phyloP scores from a whole-genome alignment of 2,797 vertebrate species.

The Lophotriccus pileatus region DNA sequence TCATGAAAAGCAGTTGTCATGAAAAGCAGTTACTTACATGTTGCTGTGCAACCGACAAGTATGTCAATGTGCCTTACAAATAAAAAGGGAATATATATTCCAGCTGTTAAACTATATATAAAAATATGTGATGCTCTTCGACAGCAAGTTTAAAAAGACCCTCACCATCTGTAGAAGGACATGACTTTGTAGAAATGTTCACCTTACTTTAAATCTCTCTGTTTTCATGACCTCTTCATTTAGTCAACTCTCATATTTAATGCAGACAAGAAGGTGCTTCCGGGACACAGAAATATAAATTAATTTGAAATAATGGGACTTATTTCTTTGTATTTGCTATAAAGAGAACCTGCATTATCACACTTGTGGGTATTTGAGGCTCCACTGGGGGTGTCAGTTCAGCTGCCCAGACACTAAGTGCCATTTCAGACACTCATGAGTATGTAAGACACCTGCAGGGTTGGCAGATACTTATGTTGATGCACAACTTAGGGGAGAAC shows the following conservation, averaged over 20 bases:
- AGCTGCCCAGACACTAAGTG: not conserved
- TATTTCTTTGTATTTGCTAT: not conserved
- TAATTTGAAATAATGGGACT: not conserved
- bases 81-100: conserved; percentile 19
- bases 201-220: not conserved
- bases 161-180: not conserved
- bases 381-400: not conserved
- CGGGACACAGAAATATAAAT: not conserved
- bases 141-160: not conserved
- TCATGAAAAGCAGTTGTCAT: conserved; percentile 25
- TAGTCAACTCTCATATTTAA: not conserved
- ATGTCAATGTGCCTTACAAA: not conserved
- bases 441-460: not conserved
- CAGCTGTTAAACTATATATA: conserved; percentile 28
- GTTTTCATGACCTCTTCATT: not conserved
- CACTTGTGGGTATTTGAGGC: not conserved
- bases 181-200: not conserved
- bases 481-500: not conserved
- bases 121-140: not conserved
- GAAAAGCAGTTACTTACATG: conserved; percentile 4
- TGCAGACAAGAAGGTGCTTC: not conserved
- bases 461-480: not conserved
- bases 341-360: not conserved
- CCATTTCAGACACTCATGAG: not conserved
- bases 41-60: conserved; percentile 43